Base-by-base conservation (phyloP, 2,113 vertebrate species). In the Syrmaticus mikado region DNA sequence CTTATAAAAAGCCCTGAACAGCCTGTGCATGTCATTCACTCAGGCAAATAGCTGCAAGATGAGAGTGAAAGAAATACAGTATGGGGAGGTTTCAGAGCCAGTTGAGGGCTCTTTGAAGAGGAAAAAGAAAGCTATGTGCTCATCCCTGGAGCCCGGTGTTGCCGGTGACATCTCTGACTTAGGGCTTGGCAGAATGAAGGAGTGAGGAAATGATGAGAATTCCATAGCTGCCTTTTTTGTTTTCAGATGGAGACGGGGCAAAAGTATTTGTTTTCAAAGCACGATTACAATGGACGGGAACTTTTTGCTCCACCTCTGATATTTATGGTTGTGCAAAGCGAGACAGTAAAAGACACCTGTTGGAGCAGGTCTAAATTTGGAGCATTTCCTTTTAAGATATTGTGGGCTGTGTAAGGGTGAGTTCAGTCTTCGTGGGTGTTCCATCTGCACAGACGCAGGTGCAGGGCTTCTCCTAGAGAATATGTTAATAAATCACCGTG, bases 401-500 rank as follows among this genome's bases (percentile, higher is more conserved):
- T 92, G 76, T 68, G 72, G 92, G 96, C 94, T 95, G 82, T 60
- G 95, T 71, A 87, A 73, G 94, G 88, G 85, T 93, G 95, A 96
- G 87, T 91, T 93, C 88, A 62, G 91, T 64, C 97, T 95, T 97
- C 83, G 94, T 87, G 90, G 90, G 95, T 94, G 95, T 96, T 97
- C 94, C 78, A 91, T 93, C 95, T 97, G 91, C 94, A 90, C 72
- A 85, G 90, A 92, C 25, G 90, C 97, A 98, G 97, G 97, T 98
- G 97, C 96, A 96, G 96, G 95, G 94, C 96, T 86, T 92, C 97
- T 97, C 93, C 75, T 48, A 77, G 92, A 97, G 97, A 97, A 97
- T 97, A 97, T 97, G 97, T 97, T 95, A 87, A 97, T 98, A 98
- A 98, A 98, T 98, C 97, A 97, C 90, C 22, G 10, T 92, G 96